Conservation (phyloP, 2,888 invertebrate species). For the Drosophila longiperda region DNA sequence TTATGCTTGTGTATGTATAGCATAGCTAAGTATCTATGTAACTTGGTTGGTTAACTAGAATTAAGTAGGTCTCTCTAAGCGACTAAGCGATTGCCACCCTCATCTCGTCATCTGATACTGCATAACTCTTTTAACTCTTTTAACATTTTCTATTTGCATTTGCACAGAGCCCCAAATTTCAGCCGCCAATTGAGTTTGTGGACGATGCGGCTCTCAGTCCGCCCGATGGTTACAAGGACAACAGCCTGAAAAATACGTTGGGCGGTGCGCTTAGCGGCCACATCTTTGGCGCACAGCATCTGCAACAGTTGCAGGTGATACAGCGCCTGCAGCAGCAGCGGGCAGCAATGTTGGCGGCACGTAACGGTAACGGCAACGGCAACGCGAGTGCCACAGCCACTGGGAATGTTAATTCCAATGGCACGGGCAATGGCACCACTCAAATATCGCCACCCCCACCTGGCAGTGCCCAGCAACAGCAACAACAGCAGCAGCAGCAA, state of each 20-base stretch:
- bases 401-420: background rate
- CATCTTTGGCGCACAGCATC: conserved; percentile 88
- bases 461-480: conserved; percentile 54
- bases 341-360: conserved; percentile 85
- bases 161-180: conserved; percentile 87
- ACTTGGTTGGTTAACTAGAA: conserved; percentile 31
- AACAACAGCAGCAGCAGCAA: conserved; percentile 52
- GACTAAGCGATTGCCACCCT: background rate
- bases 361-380: conserved; percentile 69
- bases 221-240: conserved; percentile 96
- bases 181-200: conserved; percentile 89
- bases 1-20: too few species aligned
- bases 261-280: conserved; percentile 87
- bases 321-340: conserved; percentile 88
- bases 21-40: background rate
- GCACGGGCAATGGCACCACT: conserved; percentile 37
- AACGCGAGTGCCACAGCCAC: background rate
- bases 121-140: background rate
- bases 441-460: conserved; percentile 70
- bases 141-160: background rate
- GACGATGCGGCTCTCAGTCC: conserved; percentile 95
- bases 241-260: conserved; percentile 88
- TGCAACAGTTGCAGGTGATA: conserved; percentile 88
- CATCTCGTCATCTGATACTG: background rate
- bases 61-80: conserved; percentile 10